Evolutionary conservation across 2,888 invertebrate genomes (phyloP).

Genomic region (Brassicogethes aeneus): DNA sequence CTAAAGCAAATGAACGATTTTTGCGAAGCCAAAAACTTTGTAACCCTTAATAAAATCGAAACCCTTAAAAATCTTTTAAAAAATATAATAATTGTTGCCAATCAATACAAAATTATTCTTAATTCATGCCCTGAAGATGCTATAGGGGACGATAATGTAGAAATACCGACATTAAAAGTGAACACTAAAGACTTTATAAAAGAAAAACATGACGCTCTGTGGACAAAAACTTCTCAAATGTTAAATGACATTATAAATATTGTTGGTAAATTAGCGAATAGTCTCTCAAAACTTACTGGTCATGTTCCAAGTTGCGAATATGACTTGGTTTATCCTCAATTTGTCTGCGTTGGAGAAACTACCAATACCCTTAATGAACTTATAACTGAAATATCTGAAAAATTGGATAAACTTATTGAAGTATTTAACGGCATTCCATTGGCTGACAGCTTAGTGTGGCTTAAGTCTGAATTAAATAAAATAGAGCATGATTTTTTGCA

Average conservation of each 20-base stretch:
- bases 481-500: constrained; percentile 6
- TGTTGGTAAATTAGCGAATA: constrained; percentile 18
- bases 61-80: constrained; percentile 45
- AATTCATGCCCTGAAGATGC: constrained; percentile 49
- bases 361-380: constrained; percentile 6
- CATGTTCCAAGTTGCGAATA: constrained; percentile 21
- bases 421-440: constrained; percentile 24
- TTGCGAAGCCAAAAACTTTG: constrained; percentile 26
- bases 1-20: constrained; percentile 36
- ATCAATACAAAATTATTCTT: constrained; percentile 60
- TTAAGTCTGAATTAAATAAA: constrained; percentile 10
- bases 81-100: constrained; percentile 47
- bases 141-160: constrained; percentile 22
- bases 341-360: constrained; percentile 20
- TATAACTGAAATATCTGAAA: constrained; percentile 19
- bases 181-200: constrained; percentile 22
- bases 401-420: constrained; percentile 16
- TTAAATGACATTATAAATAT: constrained; percentile 17
- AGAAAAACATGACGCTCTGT: constrained; percentile 28
- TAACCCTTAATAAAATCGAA: constrained; percentile 30
- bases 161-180: constrained; percentile 27
- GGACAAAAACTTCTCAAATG: constrained; percentile 23
- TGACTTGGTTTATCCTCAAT: constrained; percentile 24
- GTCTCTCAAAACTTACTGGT: constrained; percentile 23
- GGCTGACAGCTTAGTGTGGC: constrained; percentile 23